A percentile compares a stretch with the other conserved stretches of the same genome.
Evolutionary conservation across 2,888 invertebrate species (phyloP).

Genomic region (Amphimallon solstitiale): DNA sequence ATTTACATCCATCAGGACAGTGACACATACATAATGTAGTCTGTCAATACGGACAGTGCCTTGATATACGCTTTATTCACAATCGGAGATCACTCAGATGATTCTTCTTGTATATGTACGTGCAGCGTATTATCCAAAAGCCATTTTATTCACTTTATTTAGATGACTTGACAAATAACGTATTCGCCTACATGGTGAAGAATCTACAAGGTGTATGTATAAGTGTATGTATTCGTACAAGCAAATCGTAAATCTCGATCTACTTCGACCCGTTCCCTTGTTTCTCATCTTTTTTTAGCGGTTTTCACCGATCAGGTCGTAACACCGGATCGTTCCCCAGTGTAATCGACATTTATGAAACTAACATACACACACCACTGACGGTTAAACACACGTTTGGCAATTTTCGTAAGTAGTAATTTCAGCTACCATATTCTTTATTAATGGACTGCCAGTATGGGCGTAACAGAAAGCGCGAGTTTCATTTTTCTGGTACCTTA

Average conservation of each 20-base stretch:
- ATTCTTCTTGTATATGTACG: background rate
- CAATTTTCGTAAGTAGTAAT: constrained; percentile 29
- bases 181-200: constrained; percentile 4
- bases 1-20: constrained; percentile 6
- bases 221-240: background rate
- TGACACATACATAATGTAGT: constrained; percentile 14
- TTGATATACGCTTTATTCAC: constrained; percentile 5
- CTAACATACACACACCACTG: background rate
- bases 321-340: background rate
- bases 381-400: constrained; percentile 24
- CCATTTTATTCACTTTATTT: constrained; percentile 19
- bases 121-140: background rate
- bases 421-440: constrained; percentile 24
- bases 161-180: constrained; percentile 23
- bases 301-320: background rate
- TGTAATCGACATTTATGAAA: constrained; percentile 19
- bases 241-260: constrained; percentile 14
- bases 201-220: constrained; percentile 9
- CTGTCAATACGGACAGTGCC: background rate
- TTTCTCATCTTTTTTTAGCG: background rate
- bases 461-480: background rate
- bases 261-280: constrained; percentile 5
- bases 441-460: constrained; percentile 8
- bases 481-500: constrained; percentile 8
- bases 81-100: constrained; percentile 11